Percentiles rank a stretch among this genome's conserved stretches.
phyloP scores from a whole-genome alignment of 2,888 invertebrate species.

The Pharmacophagus antenor region DNA sequence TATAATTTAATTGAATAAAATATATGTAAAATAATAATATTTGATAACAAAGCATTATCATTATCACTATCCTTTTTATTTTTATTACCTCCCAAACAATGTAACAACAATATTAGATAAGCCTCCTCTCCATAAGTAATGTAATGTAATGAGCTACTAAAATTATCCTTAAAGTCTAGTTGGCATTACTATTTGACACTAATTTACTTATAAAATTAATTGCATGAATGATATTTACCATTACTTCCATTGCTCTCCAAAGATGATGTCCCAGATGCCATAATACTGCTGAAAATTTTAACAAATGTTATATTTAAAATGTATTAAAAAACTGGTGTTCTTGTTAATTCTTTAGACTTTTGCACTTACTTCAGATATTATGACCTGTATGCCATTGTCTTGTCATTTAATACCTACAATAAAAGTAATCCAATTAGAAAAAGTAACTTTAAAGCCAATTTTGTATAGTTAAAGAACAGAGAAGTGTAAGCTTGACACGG shows the following conservation, averaged over 20 bases:
- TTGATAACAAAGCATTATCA: too few species aligned
- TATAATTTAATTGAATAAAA: too few species aligned
- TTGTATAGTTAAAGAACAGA: conserved; percentile 40
- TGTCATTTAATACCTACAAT: conserved; percentile 35
- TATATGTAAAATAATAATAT: too few species aligned
- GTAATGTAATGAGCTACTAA: too few species aligned
- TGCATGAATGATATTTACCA: conserved; percentile 71
- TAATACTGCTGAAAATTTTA: conserved; percentile 70
- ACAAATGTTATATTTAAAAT: background rate
- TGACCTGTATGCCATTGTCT: conserved; percentile 41
- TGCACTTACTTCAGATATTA: conserved; percentile 38
- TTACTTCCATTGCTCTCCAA: conserved; percentile 89
- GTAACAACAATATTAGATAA: too few species aligned
- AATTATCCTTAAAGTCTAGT: too few species aligned
- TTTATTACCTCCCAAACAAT: too few species aligned
- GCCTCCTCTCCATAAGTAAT: too few species aligned
- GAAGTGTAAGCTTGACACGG: conserved; percentile 70
- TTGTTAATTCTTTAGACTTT: background rate
- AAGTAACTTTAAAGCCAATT: conserved; percentile 25
- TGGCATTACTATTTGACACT: too few species aligned
- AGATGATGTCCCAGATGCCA: conserved; percentile 90
- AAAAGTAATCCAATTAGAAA: conserved; percentile 40
- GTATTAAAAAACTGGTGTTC: too few species aligned
- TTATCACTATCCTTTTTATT: too few species aligned
- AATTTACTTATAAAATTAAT: background rate